These are phyloP conservation scores for Cottus gobio DNA, from an alignment of 2,113 vertebrate genomes.

Conservation along the genomic window DNA sequence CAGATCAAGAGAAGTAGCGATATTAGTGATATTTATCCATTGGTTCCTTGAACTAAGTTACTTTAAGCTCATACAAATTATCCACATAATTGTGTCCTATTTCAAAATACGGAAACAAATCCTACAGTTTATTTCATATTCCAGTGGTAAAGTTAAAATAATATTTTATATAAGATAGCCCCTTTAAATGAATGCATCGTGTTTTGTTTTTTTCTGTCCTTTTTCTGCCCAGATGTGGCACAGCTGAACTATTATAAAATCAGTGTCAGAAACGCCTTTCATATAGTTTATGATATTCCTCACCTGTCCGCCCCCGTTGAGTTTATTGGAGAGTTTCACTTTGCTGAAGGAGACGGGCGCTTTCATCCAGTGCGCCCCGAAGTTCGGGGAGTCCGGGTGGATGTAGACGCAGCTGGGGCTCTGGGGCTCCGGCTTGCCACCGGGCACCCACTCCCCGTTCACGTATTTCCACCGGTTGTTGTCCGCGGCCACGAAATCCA, in stretches of 20 bases:
- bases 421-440: constrained; percentile 86
- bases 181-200: background rate
- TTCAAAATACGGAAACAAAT: background rate
- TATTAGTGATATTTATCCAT: background rate
- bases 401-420: constrained; percentile 89
- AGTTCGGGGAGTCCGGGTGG: constrained; percentile 88
- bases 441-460: constrained; percentile 87
- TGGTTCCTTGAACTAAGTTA: background rate
- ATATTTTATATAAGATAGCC: background rate
- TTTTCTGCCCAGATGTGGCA: background rate
- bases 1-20: background rate
- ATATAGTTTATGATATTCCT: background rate
- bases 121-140: background rate
- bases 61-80: background rate
- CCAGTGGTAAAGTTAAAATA: background rate
- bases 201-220: background rate
- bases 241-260: background rate
- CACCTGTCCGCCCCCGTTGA: constrained; percentile 87
- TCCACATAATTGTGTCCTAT: background rate
- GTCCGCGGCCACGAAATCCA: constrained; percentile 87
- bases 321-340: constrained; percentile 88
- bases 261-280: background rate
- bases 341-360: constrained; percentile 88
- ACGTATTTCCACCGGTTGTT: constrained; percentile 89
- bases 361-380: constrained; percentile 88